Evolutionary conservation across 2,797 vertebrate genomes (phyloP), one percentile per base, ranked within the genome.

Genomic region (Graptemys geographica): DNA sequence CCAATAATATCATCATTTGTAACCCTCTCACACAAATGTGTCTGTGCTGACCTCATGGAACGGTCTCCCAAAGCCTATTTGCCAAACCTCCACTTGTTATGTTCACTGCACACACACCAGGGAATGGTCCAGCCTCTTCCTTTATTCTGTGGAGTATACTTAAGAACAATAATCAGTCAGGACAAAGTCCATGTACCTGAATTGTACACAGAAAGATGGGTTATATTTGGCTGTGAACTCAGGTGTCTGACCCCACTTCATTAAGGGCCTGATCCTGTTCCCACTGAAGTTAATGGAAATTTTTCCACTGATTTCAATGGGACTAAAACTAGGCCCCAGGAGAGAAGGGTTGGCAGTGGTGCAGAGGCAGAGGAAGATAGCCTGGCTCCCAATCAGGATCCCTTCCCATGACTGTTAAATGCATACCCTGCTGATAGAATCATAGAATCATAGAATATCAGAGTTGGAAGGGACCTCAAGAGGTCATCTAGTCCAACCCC

Each of bases 361-460:
- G 5, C 59, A 78, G 65, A 19, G 5, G 62, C 21, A 53, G 7
- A 51, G 2, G 1, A 37, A 3, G 10, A 33, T 47, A 41, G 9
- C 28, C 37, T 11, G 12, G 3, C 59, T 55, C 5, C 0, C 1
- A 81, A 15, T 18, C 3, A 0, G 1, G 85, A 41, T 57, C 33
- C n/a, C 15, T 69, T 37, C 9, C 37, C 18, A 13, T 53, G 18
- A 69, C 33, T 72, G 4, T 2, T 0, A 83, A 44, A 27, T 0
- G 1, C 15, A 13, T 2, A 7, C 11, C 41, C 4, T 3, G n/a
- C 2, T 0, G 37, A 37, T 37, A 37, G 37, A 37, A 37, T 37
- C 37, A 37, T 37, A 37, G 37, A 37, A 37, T 37, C 37, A 37
- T 37, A 37, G 37, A 37, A 37, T 37, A 37, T 37, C 37, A 37